phyloP scores from a whole-genome alignment of 2,113 vertebrate genomes.

The Hiodon alosoides region DNA sequence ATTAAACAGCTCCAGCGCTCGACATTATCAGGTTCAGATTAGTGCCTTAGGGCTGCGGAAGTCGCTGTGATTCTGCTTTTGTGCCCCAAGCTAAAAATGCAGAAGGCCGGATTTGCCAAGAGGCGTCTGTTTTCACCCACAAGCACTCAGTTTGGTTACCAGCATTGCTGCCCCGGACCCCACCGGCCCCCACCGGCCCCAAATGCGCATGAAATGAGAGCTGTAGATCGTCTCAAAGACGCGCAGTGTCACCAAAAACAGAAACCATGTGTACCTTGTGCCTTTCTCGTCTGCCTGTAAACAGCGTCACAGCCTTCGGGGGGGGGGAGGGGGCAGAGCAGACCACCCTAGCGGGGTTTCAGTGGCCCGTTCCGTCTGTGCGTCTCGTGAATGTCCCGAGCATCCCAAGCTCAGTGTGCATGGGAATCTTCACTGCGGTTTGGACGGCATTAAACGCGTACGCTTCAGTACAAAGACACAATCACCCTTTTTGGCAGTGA shows the following conservation, averaged over 20 bases:
- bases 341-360: too few relatives aligned
- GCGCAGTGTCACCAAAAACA: neutral
- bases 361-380: too few relatives aligned
- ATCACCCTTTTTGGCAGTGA: too few relatives aligned
- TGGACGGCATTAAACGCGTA: too few relatives aligned
- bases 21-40: constrained; percentile 67
- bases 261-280: too few relatives aligned
- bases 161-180: constrained; percentile 6
- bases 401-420: too few relatives aligned
- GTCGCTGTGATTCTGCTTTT: constrained; percentile 64
- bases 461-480: too few relatives aligned
- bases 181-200: neutral
- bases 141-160: constrained; percentile 63
- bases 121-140: constrained; percentile 62
- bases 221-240: neutral
- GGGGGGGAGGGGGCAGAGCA: too few relatives aligned
- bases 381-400: too few relatives aligned
- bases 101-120: constrained; percentile 63
- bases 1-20: constrained; percentile 61
- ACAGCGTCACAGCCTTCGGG: too few relatives aligned
- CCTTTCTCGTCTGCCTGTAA: too few relatives aligned
- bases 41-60: constrained; percentile 65
- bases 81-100: constrained; percentile 65
- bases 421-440: too few relatives aligned
- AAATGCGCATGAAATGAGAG: neutral